Percentiles rank a stretch among this genome's conserved stretches.
Evolutionary conservation across 2,113 vertebrate genomes (phyloP).

Genomic region (Pimephales promelas): DNA sequence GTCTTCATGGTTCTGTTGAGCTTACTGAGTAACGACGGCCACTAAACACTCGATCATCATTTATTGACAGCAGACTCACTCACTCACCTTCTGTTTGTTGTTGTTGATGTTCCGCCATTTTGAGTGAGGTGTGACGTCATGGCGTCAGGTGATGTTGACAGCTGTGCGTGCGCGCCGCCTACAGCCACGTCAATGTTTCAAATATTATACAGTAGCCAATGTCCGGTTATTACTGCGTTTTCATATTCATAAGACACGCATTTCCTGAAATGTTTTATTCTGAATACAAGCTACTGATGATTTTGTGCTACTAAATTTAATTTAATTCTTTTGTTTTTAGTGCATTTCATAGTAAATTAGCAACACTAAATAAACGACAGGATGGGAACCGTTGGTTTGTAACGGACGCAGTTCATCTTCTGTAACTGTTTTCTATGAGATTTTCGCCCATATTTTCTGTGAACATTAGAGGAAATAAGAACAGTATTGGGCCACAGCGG

Average conservation of each 20-base stretch:
- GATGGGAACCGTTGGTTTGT: background rate
- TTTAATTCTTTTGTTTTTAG: background rate
- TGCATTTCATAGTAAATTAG: background rate
- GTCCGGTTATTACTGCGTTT: background rate
- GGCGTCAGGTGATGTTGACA: constrained; percentile 44
- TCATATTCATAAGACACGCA: background rate
- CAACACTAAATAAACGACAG: background rate
- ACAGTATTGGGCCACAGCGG: background rate
- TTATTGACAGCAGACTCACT: background rate
- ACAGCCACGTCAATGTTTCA: constrained; percentile 46
- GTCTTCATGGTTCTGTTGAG: background rate
- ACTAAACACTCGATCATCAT: background rate
- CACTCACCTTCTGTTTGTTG: constrained; percentile 5
- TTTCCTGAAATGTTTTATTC: no score
- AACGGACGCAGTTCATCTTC: background rate
- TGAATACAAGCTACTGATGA: background rate
- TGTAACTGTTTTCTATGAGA: background rate
- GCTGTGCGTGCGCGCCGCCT: constrained; percentile 30
- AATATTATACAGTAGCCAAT: background rate
- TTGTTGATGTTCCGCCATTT: constrained; percentile 45
- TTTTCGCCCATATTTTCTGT: no score
- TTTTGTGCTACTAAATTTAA: background rate
- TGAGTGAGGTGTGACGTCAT: constrained; percentile 38
- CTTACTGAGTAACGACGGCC: background rate
- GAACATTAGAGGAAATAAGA: background rate